These are phyloP conservation scores for Phyllotreta cruciferae DNA, from an alignment of 2,888 invertebrate species.

Conservation along the genomic window DNA sequence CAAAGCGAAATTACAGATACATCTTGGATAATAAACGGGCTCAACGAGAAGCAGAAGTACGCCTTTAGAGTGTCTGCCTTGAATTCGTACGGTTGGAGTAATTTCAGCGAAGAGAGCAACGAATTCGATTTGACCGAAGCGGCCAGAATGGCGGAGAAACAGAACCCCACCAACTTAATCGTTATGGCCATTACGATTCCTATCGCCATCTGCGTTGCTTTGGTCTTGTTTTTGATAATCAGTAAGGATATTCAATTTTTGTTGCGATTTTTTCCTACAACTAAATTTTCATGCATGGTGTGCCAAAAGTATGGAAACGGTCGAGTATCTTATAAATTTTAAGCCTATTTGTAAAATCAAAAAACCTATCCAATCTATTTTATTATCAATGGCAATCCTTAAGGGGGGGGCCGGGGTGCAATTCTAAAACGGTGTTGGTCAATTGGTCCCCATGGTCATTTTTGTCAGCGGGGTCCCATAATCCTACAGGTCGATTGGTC, in stretches of 20 bases:
- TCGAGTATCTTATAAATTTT: too few relatives aligned
- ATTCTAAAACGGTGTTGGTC: too few relatives aligned
- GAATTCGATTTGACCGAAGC: slow-evolving; percentile 63
- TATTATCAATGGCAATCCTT: too few relatives aligned
- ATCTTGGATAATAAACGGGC: slow-evolving; percentile 79
- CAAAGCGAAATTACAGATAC: slow-evolving; percentile 63
- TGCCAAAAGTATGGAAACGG: too few relatives aligned
- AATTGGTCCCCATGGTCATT: too few relatives aligned
- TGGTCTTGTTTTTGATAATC: slow-evolving; percentile 62
- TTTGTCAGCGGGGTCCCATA: too few relatives aligned
- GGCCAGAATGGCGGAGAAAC: slow-evolving; percentile 62
- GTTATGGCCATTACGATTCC: slow-evolving; percentile 72
- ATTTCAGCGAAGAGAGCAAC: slow-evolving; percentile 73
- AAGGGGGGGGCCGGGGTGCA: too few relatives aligned
- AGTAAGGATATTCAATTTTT: slow-evolving; percentile 59
- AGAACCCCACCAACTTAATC: slow-evolving; percentile 62
- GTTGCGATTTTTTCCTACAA: too few relatives aligned
- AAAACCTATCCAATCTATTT: too few relatives aligned
- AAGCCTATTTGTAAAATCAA: too few relatives aligned
- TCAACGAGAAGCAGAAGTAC: slow-evolving; percentile 69
- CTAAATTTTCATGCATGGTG: too few relatives aligned
- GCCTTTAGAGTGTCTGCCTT: slow-evolving; percentile 79
- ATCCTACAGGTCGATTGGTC: too few relatives aligned
- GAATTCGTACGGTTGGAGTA: slow-evolving; percentile 84
- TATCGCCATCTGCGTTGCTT: slow-evolving; percentile 59